Evolutionary conservation across 2,113 vertebrate genomes (phyloP).

Genomic region (Lepus americanus): DNA sequence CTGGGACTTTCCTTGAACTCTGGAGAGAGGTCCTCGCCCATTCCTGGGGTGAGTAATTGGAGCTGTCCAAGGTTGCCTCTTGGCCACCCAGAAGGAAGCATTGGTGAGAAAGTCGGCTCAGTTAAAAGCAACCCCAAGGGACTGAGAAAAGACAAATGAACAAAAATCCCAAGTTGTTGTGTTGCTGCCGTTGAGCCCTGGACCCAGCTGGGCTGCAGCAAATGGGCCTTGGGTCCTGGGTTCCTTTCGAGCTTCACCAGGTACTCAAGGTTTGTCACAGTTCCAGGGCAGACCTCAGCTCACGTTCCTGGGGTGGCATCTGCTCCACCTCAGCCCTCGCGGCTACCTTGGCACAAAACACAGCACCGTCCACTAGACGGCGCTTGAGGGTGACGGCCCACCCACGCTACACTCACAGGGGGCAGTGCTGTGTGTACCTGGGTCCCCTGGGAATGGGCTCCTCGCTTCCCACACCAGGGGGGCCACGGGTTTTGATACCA

Average conservation of each 20-base stretch:
- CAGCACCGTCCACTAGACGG: rapidly evolving
- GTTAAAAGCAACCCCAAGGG: background rate
- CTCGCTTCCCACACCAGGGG: rapidly evolving
- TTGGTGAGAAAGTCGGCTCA: background rate
- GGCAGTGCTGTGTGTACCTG: rapidly evolving
- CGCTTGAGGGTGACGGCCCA: rapidly evolving
- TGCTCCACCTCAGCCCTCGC: background rate
- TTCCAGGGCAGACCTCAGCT: background rate
- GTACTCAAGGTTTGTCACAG: rapidly evolving
- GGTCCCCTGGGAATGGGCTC: rapidly evolving
- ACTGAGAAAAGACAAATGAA: background rate
- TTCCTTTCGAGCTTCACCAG: background rate
- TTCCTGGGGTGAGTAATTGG: background rate
- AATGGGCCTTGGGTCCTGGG: too few relatives aligned
- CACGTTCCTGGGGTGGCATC: rapidly evolving
- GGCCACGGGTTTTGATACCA: background rate
- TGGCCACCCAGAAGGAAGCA: too few relatives aligned
- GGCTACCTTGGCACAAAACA: background rate
- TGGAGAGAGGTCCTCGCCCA: background rate
- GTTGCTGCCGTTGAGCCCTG: too few relatives aligned
- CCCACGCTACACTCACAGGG: rapidly evolving
- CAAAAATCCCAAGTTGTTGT: rapidly evolving
- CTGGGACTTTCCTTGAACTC: background rate
- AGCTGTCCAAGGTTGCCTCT: background rate
- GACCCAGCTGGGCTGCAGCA: too few relatives aligned